Evolutionary conservation across 1,140 invertebrate genomes (phyloP).

Genomic region (Antheraea mylitta): DNA sequence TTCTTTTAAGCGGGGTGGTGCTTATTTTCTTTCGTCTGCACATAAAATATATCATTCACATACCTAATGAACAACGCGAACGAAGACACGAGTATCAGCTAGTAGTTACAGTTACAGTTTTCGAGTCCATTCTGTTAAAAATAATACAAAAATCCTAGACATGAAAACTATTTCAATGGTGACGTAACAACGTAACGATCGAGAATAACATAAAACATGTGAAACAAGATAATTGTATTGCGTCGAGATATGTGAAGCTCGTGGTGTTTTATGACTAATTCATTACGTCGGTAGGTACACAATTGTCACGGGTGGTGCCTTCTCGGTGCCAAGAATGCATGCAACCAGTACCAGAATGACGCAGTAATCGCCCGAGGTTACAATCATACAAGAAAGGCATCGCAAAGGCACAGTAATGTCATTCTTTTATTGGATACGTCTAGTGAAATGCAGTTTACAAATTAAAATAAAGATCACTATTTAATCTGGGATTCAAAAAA

Average conservation of each 20-base stretch:
- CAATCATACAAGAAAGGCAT: background rate
- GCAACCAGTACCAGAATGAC: background rate
- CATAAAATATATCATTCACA: no score
- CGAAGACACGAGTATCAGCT: no score
- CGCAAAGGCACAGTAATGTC: no score
- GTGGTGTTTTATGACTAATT: constrained; percentile 9
- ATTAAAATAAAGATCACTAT: no score
- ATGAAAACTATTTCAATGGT: background rate
- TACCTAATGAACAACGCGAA: no score
- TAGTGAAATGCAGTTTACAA: no score
- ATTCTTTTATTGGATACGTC: no score
- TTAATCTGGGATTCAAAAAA: no score
- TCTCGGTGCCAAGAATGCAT: constrained; percentile 15
- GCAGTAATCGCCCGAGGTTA: background rate
- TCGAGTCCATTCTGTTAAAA: background rate
- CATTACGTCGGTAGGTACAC: constrained; percentile 7
- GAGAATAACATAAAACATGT: background rate
- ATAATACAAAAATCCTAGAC: background rate
- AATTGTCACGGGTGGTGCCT: constrained; percentile 12
- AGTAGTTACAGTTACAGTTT: no score
- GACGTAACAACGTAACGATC: background rate
- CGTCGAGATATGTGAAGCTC: background rate
- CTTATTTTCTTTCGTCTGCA: no score
- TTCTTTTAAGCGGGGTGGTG: no score
- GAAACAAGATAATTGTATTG: background rate